phyloP scores from a whole-genome alignment of 2,113 vertebrate species.

The Ranitomeya variabilis region DNA sequence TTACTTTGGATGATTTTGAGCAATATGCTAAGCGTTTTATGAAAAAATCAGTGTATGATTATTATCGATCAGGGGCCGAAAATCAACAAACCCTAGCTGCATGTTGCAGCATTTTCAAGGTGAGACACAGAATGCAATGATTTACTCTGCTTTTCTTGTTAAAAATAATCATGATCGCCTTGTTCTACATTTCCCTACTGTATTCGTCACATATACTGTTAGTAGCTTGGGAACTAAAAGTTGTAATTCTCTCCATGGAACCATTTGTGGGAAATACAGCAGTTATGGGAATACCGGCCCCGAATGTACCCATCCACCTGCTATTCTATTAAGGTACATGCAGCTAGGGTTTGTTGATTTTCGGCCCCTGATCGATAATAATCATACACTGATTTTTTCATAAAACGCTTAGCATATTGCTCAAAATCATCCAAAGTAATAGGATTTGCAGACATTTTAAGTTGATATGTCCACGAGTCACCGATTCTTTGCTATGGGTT shows the following conservation, averaged over 20 bases:
- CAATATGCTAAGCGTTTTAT: conserved; percentile 78
- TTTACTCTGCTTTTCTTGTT: not conserved
- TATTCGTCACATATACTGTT: too few species aligned
- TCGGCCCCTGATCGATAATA: conserved; percentile 93
- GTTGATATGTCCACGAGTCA: not conserved
- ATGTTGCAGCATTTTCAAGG: conserved; percentile 89
- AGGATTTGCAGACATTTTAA: conserved; percentile 76
- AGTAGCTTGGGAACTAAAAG: too few species aligned
- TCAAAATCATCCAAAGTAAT: conserved; percentile 89
- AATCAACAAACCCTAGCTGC: conserved; percentile 84
- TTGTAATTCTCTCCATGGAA: too few species aligned
- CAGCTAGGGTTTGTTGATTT: conserved; percentile 83
- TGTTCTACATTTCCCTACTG: too few species aligned
- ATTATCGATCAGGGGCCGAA: conserved; percentile 92
- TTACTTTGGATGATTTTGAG: conserved; percentile 89
- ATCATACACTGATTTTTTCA: conserved; percentile 89
- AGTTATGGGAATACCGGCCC: too few species aligned
- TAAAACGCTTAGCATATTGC: conserved; percentile 74
- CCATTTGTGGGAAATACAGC: too few species aligned
- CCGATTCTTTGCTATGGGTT: not conserved
- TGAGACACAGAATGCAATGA: conserved; percentile 65
- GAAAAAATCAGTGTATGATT: conserved; percentile 89
- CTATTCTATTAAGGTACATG: conserved; percentile 69
- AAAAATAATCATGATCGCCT: too few species aligned
- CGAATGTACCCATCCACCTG: too few species aligned